A percentile compares a stretch with the other conserved stretches of the same genome.
These are phyloP conservation scores for Drosophila biarmipes DNA, from an alignment of 1,140 invertebrate species.

Conservation along the genomic window DNA sequence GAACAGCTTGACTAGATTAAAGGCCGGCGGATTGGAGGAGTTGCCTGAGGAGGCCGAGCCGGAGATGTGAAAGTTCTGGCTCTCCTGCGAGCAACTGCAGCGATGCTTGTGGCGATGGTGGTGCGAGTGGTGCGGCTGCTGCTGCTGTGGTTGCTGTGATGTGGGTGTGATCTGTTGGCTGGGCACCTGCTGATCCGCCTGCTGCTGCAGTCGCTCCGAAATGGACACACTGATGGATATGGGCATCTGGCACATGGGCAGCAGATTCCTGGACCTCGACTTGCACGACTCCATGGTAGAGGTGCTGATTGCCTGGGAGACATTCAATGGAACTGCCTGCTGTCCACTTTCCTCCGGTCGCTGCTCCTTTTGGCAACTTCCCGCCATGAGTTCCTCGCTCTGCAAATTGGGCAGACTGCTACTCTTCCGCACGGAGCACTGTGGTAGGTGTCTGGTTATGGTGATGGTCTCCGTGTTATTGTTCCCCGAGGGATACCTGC, in stretches of 20 bases:
- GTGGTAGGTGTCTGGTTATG: constrained; percentile 69
- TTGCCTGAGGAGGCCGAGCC: constrained; percentile 80
- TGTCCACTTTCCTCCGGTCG: constrained; percentile 16
- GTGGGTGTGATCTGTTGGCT: constrained; percentile 35
- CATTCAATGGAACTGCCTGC: constrained; percentile 66
- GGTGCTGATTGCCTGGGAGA: constrained; percentile 86
- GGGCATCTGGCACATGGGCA: constrained; percentile 84
- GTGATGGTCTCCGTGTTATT: constrained; percentile 86
- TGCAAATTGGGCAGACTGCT: constrained; percentile 90
- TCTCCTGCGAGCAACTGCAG: constrained; percentile 84
- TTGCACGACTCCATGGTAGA: constrained; percentile 87
- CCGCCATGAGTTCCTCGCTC: constrained; percentile 41
- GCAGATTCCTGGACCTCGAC: constrained; percentile 68
- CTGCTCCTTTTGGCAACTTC: constrained; percentile 46
- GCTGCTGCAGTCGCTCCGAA: constrained; percentile 66
- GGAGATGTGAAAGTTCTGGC: constrained; percentile 74
- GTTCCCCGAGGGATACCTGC: constrained; percentile 91
- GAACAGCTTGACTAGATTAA: constrained; percentile 94
- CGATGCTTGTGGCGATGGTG: constrained; percentile 74
- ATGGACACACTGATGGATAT: constrained; percentile 77
- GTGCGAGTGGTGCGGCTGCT: constrained; percentile 42
- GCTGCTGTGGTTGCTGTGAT: constrained; percentile 31
- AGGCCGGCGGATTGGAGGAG: constrained; percentile 84
- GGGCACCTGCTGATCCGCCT: constrained; percentile 20
- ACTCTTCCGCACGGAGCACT: constrained; percentile 87